A percentile compares a stretch with the other conserved stretches of the same genome.
Conservation (phyloP, 2,888 invertebrate species). For the Orchesella flavescens region DNA sequence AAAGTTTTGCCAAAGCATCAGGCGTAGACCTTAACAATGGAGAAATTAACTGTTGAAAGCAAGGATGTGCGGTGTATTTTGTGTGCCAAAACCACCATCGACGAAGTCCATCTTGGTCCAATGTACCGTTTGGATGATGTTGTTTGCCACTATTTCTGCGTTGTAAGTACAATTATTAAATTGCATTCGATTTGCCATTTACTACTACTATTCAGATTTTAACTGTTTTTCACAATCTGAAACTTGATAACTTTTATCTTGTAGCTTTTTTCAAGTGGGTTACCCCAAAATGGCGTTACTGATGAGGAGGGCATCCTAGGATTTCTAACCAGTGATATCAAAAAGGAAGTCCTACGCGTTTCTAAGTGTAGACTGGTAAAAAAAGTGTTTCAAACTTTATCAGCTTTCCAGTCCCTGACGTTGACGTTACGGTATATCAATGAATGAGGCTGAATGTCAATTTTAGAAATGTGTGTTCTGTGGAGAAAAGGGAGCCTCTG, state of each 20-base stretch:
- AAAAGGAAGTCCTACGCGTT: constrained; percentile 80
- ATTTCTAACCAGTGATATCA: constrained; percentile 82
- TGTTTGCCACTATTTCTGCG: constrained; percentile 65
- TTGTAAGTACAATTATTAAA: constrained; percentile 57
- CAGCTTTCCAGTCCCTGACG: too few species aligned
- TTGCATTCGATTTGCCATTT: too few species aligned
- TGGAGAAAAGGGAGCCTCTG: constrained; percentile 80
- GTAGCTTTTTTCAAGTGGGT: constrained; percentile 82
- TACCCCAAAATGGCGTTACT: constrained; percentile 79
- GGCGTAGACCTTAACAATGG: too few species aligned
- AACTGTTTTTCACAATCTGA: not conserved
- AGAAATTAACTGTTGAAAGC: not conserved
- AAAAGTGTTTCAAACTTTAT: too few species aligned
- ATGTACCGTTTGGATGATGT: constrained; percentile 60
- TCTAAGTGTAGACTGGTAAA: constrained; percentile 75
- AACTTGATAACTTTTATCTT: constrained; percentile 71
- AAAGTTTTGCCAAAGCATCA: too few species aligned
- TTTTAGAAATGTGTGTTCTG: constrained; percentile 83
- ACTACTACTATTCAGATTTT: not conserved
- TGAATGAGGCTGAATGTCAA: not conserved
- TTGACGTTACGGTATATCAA: too few species aligned
- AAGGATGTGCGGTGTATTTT: constrained; percentile 51
- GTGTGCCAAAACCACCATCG: constrained; percentile 56
- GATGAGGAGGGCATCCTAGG: constrained; percentile 84
- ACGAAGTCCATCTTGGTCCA: constrained; percentile 64